Evolutionary conservation across 1,140 invertebrate species (phyloP).

Genomic region (Drosophila kikkawai): DNA sequence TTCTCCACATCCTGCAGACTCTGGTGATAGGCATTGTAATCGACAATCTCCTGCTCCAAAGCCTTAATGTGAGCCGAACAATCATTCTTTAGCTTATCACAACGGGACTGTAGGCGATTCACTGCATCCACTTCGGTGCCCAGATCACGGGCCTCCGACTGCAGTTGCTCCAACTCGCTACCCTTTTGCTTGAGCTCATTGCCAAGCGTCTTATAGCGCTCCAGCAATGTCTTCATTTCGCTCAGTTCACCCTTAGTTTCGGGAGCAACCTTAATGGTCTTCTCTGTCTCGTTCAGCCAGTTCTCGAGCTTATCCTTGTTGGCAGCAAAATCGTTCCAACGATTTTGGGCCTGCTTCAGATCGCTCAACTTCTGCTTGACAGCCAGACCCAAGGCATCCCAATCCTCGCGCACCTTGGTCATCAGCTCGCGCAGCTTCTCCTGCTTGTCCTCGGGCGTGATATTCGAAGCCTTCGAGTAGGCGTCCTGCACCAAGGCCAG

Average conservation of each 20-base stretch:
- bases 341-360: constrained; percentile 90
- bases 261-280: constrained; percentile 87
- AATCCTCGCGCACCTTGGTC: constrained; percentile 90
- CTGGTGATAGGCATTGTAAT: constrained; percentile 94
- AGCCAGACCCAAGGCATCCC: constrained; percentile 93
- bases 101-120: constrained; percentile 88
- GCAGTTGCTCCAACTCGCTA: constrained; percentile 89
- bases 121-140: constrained; percentile 88
- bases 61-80: constrained; percentile 88
- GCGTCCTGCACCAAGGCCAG: constrained; percentile 92
- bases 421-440: constrained; percentile 91
- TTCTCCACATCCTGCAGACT: constrained; percentile 97
- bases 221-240: constrained; percentile 95
- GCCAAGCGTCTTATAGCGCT: constrained; percentile 92
- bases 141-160: constrained; percentile 90
- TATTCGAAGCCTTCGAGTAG: constrained; percentile 93
- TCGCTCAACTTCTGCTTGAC: constrained; percentile 91
- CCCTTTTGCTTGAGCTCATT: constrained; percentile 91
- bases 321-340: constrained; percentile 93
- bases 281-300: constrained; percentile 90
- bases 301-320: constrained; percentile 89
- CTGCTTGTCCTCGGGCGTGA: constrained; percentile 92
- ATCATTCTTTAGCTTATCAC: constrained; percentile 87
- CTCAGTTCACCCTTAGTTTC: constrained; percentile 93
- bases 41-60: constrained; percentile 92